Percentiles rank a stretch among this genome's conserved stretches.
Evolutionary conservation across 2,888 invertebrate genomes (phyloP).

Genomic region (Mylabris sibirica): DNA sequence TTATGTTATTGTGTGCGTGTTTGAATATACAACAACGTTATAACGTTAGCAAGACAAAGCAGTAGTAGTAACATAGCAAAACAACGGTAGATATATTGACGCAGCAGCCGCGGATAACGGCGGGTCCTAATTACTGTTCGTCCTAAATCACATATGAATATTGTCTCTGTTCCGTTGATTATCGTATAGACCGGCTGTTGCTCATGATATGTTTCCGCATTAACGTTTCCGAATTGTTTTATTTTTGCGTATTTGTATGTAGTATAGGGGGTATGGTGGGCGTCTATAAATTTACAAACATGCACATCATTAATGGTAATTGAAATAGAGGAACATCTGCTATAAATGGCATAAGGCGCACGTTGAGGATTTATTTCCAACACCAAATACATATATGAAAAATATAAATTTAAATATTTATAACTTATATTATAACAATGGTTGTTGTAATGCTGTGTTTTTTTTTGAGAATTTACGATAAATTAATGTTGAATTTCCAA

Average conservation of each 20-base stretch:
- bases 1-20: constrained; percentile 47
- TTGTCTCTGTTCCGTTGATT: constrained; percentile 48
- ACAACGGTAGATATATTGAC: constrained; percentile 56
- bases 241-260: constrained; percentile 42
- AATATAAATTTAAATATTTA: constrained; percentile 2
- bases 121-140: constrained; percentile 56
- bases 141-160: constrained; percentile 59
- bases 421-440: no score
- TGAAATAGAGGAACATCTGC: constrained; percentile 38
- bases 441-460: not conserved
- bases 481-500: no score
- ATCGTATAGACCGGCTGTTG: constrained; percentile 49
- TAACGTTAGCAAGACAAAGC: constrained; percentile 51
- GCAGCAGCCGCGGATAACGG: constrained; percentile 58
- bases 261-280: constrained; percentile 1
- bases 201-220: constrained; percentile 49
- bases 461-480: no score
- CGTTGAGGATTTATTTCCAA: not conserved
- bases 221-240: constrained; percentile 47
- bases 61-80: no score
- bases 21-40: constrained; percentile 12
- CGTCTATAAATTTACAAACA: constrained; percentile 47
- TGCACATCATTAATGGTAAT: constrained; percentile 55
- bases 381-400: not conserved
- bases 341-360: constrained; percentile 28